These are phyloP conservation scores for Phasia obesa DNA, from an alignment of 2,888 invertebrate genomes.

Conservation along the genomic window DNA sequence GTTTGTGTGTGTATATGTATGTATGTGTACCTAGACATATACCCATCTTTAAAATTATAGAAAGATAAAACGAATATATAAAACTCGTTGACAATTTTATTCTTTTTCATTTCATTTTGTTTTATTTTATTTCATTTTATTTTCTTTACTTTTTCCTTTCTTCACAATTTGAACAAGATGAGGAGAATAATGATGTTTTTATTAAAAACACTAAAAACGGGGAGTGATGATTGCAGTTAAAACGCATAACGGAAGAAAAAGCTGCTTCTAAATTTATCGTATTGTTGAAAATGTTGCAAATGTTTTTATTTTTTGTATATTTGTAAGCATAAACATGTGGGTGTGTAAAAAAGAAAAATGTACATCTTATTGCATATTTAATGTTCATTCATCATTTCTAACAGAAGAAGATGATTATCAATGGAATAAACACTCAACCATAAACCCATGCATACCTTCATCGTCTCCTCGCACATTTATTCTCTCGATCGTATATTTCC, in stretches of 20 bases:
- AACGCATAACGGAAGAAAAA: slow-evolving; percentile 17
- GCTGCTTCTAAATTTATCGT: slow-evolving; percentile 61
- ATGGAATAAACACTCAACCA: slow-evolving; percentile 48
- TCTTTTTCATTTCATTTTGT: slow-evolving; percentile 28
- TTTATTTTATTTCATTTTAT: slow-evolving; percentile 15
- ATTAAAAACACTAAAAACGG: slow-evolving; percentile 51
- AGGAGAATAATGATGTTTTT: slow-evolving; percentile 49
- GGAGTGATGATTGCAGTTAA: slow-evolving; percentile 41
- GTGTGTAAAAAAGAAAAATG: slow-evolving; percentile 3
- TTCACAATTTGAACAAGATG: slow-evolving; percentile 38
- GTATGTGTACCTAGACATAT: background rate
- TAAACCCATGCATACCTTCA: slow-evolving; percentile 10
- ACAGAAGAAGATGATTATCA: slow-evolving; percentile 45
- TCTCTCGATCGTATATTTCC: background rate
- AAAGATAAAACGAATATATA: slow-evolving; percentile 4
- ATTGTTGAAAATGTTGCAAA: slow-evolving; percentile 46
- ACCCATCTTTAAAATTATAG: slow-evolving; percentile 2
- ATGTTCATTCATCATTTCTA: slow-evolving; percentile 66
- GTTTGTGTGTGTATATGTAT: background rate
- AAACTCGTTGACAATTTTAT: slow-evolving; percentile 64
- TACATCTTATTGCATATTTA: slow-evolving; percentile 56
- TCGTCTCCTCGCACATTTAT: background rate
- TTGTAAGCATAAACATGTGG: slow-evolving; percentile 8
- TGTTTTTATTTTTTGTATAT: background rate
- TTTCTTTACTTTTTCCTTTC: slow-evolving; percentile 14